phyloP scores from a whole-genome alignment of 2,113 vertebrate genomes.

The Scomber scombrus region DNA sequence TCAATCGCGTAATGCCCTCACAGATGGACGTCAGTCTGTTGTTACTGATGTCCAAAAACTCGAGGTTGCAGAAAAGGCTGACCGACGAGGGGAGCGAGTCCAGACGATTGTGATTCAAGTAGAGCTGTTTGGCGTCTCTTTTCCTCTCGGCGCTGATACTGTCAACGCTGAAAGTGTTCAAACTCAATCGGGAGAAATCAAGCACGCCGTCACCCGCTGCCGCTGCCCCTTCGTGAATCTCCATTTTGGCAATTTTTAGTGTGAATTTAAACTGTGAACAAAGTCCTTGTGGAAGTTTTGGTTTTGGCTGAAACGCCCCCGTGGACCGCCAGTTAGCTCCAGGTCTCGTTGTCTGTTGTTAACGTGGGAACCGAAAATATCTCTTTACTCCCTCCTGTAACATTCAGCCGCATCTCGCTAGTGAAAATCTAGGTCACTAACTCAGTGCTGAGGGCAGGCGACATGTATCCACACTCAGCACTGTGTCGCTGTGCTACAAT shows the following conservation, averaged over 20 bases:
- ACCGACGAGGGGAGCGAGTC: conserved; percentile 85
- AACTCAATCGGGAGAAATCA: conserved; percentile 85
- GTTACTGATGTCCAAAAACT: conserved; percentile 94
- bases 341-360: not conserved
- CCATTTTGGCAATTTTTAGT: conserved; percentile 75
- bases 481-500: not conserved
- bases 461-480: not conserved
- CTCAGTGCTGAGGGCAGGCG: not conserved
- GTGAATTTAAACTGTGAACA: conserved; percentile 18
- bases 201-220: conserved; percentile 80
- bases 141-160: conserved; percentile 81
- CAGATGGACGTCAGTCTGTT: conserved; percentile 89
- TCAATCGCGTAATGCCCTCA: conserved; percentile 86
- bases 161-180: conserved; percentile 79
- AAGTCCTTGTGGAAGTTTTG: conserved; percentile 21
- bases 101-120: conserved; percentile 89
- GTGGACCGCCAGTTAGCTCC: conserved; percentile 42
- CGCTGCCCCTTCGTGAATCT: conserved; percentile 73
- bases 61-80: conserved; percentile 87
- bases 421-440: conserved; percentile 17
- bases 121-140: conserved; percentile 85
- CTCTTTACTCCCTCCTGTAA: not conserved
- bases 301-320: conserved; percentile 1
- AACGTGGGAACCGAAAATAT: not conserved
- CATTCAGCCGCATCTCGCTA: conserved; percentile 49